phyloP scores from a whole-genome alignment of 2,888 invertebrate genomes.

The Diabrotica balteata region DNA sequence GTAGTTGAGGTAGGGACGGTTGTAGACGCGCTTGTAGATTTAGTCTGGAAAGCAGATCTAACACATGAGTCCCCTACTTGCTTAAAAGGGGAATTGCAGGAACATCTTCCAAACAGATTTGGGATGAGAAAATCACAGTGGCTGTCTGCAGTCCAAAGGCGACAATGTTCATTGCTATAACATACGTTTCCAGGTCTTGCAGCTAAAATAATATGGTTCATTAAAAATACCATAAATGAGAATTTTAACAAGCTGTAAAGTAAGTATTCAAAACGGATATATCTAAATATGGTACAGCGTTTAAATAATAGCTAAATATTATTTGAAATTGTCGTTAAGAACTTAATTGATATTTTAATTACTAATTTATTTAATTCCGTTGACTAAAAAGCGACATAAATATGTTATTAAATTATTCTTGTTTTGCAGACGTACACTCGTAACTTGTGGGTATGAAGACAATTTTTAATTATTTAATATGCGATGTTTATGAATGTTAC shows the following conservation, averaged over 20 bases:
- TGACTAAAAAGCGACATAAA: too few species aligned
- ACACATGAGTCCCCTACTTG: constrained; percentile 73
- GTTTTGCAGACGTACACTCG: too few species aligned
- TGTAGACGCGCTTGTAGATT: constrained; percentile 44
- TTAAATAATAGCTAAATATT: too few species aligned
- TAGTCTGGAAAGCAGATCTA: constrained; percentile 59
- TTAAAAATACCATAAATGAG: neutral
- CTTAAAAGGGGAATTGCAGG: constrained; percentile 74
- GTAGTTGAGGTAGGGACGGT: constrained; percentile 41
- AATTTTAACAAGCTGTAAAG: neutral
- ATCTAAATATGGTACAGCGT: too few species aligned
- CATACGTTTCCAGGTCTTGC: constrained; percentile 87
- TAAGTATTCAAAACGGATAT: too few species aligned
- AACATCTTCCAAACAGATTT: constrained; percentile 87
- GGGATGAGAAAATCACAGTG: constrained; percentile 91
- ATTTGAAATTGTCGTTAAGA: too few species aligned
- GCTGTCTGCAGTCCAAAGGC: constrained; percentile 81
- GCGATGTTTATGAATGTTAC: too few species aligned
- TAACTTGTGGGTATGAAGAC: too few species aligned
- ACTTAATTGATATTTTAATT: too few species aligned
- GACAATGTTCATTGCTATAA: constrained; percentile 89
- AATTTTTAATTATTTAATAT: too few species aligned
- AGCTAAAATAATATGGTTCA: constrained; percentile 66
- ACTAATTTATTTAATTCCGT: too few species aligned
- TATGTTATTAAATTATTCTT: too few species aligned